Percentiles rank a stretch among this genome's conserved stretches.
phyloP scores from a whole-genome alignment of 2,113 vertebrate genomes.

The Gambusia affinis region DNA sequence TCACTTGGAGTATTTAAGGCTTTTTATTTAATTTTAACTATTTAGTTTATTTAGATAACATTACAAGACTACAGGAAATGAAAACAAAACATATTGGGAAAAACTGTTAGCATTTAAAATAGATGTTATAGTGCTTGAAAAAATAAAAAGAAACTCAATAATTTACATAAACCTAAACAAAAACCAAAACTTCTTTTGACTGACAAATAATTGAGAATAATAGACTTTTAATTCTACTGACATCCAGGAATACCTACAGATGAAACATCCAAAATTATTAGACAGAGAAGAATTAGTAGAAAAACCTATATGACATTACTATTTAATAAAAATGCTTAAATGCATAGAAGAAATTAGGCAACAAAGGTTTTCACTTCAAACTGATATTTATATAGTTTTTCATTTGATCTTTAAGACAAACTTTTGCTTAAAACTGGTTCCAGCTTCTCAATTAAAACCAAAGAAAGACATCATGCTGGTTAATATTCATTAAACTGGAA shows the following conservation, averaged over 20 bases:
- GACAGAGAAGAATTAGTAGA: conserved; percentile 30
- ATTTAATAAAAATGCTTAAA: background rate
- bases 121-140: background rate
- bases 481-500: conserved; percentile 29
- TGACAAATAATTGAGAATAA: background rate
- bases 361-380: background rate
- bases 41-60: background rate
- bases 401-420: background rate
- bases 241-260: background rate
- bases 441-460: background rate
- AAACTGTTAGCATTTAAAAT: background rate
- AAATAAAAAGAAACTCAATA: background rate
- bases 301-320: conserved; percentile 2
- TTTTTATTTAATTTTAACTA: background rate
- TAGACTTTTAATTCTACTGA: background rate
- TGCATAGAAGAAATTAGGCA: conserved; percentile 2
- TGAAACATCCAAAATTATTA: conserved; percentile 11
- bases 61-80: background rate
- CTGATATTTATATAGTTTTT: background rate
- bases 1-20: background rate
- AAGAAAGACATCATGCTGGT: conserved; percentile 13
- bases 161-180: background rate
- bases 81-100: background rate
- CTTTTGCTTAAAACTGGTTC: background rate
- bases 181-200: background rate